Conservation (phyloP, 2,888 invertebrate species). For the Chesias legatella region DNA sequence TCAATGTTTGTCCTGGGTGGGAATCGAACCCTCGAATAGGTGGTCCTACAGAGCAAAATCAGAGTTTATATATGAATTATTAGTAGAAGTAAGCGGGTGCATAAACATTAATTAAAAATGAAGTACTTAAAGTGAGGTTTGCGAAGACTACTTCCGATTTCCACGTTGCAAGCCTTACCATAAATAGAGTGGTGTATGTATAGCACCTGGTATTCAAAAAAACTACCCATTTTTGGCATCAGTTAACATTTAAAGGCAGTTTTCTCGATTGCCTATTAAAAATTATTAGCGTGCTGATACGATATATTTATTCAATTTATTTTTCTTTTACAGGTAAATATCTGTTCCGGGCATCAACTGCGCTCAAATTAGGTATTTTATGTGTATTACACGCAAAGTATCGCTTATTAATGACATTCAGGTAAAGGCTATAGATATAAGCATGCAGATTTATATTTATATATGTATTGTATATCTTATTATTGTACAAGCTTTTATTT, state of each 20-base stretch:
- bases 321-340: slow-evolving; percentile 49
- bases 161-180: too few species aligned
- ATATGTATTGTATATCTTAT: too few species aligned
- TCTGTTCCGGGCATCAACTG: slow-evolving; percentile 16
- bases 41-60: too few species aligned
- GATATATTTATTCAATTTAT: slow-evolving; percentile 19
- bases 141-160: too few species aligned
- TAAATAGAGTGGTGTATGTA: background rate
- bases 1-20: too few species aligned
- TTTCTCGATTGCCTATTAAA: slow-evolving; percentile 18
- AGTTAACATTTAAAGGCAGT: slow-evolving; percentile 7
- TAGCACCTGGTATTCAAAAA: slow-evolving; percentile 7
- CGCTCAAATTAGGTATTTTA: slow-evolving; percentile 16
- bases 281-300: slow-evolving; percentile 13
- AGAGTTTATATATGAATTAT: too few species aligned
- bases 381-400: slow-evolving; percentile 1
- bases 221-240: slow-evolving; percentile 3
- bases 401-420: background rate
- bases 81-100: too few species aligned
- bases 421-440: slow-evolving; percentile 8
- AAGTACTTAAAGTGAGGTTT: too few species aligned
- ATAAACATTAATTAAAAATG: too few species aligned
- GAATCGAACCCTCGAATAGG: too few species aligned
- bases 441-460: slow-evolving; percentile 15
- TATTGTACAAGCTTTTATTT: too few species aligned